Conservation (phyloP, 1,140 invertebrate genomes). For the Colletes gigas region DNA sequence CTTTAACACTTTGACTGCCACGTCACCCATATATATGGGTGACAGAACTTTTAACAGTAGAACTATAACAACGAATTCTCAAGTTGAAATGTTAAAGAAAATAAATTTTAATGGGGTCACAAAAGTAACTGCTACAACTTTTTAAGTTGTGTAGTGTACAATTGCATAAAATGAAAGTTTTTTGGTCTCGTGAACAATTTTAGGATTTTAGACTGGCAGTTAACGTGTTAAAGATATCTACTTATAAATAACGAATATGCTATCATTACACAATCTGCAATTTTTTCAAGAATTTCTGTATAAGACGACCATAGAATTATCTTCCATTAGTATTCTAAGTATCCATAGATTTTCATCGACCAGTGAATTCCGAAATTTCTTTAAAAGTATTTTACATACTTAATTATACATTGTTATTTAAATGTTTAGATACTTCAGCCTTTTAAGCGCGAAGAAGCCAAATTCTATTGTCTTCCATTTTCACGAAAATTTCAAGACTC, state of each 20-base stretch:
- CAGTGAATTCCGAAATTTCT: conserved; percentile 24
- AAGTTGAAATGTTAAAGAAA: no score
- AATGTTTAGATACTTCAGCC: conserved; percentile 6
- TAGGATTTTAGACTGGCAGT: no score
- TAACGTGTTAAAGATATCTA: no score
- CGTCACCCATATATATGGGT: no score
- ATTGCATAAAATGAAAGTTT: no score
- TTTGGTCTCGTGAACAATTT: no score
- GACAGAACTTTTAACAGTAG: no score
- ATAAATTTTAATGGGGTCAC: no score
- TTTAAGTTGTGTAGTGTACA: no score
- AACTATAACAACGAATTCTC: no score
- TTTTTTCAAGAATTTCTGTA: neutral
- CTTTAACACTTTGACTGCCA: no score
- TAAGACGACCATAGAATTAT: neutral
- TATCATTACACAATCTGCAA: neutral
- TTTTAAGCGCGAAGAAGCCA: conserved; percentile 21
- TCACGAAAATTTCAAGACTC: neutral
- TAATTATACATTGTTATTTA: neutral
- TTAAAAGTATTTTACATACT: conserved; percentile 15
- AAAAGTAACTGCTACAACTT: no score
- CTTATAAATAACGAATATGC: neutral
- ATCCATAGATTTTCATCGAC: neutral
- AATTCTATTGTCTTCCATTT: neutral
- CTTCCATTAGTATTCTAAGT: conserved; percentile 13